A percentile compares a stretch with the other conserved stretches of the same genome.
These are phyloP conservation scores for Tragelaphus imberbis DNA, from an alignment of 2,113 vertebrate genomes.

Conservation along the genomic window DNA sequence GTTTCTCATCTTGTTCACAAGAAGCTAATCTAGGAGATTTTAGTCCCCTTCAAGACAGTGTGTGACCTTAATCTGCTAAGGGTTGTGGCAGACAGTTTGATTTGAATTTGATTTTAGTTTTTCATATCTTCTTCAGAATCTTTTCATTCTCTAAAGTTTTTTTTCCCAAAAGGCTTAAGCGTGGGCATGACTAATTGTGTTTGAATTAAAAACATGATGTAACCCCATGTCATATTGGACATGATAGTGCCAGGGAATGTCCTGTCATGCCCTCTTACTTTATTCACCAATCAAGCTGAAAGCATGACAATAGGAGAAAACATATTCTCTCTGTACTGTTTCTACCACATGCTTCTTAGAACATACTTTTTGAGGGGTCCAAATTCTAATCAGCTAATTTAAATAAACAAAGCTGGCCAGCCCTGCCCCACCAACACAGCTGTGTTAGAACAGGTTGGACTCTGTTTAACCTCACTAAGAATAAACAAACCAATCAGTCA, in stretches of 20 bases:
- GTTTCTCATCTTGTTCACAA: background rate
- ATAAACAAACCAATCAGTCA: background rate
- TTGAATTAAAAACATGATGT: background rate
- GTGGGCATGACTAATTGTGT: background rate
- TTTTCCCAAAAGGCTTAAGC: background rate
- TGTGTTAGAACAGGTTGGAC: background rate
- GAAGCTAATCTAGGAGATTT: background rate
- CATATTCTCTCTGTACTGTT: background rate
- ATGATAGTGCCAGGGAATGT: background rate
- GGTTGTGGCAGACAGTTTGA: background rate
- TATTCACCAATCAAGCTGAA: background rate
- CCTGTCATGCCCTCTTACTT: background rate
- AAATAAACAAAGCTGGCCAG: background rate
- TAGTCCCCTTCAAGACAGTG: background rate
- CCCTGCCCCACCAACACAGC: background rate
- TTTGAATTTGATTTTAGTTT: background rate
- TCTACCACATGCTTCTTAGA: background rate
- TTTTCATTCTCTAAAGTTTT: background rate
- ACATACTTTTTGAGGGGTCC: background rate
- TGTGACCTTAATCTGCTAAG: background rate
- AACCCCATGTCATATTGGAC: background rate
- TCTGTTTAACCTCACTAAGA: background rate
- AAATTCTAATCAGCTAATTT: background rate
- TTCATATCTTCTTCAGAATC: conserved; percentile 11
- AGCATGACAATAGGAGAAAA: background rate